phyloP scores from a whole-genome alignment of 2,888 invertebrate genomes.

The Sclerodermus sp. region DNA sequence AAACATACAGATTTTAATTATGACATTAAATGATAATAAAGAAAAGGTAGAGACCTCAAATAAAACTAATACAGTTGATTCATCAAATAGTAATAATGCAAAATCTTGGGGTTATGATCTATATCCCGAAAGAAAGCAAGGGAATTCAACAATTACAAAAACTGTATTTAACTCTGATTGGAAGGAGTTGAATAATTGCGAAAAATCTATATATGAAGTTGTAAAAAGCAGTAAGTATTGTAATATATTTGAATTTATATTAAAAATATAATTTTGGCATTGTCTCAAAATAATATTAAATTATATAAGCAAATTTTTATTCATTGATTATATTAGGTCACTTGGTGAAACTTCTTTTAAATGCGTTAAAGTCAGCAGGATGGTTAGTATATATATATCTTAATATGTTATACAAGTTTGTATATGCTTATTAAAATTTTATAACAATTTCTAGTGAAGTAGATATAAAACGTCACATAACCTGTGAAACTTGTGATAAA shows the following conservation, averaged over 20 bases:
- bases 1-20: too few species aligned
- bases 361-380: conserved; percentile 77
- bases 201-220: conserved; percentile 76
- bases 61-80: too few species aligned
- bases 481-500: conserved; percentile 86
- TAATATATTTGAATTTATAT: not conserved
- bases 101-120: not conserved
- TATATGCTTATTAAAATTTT: conserved; percentile 14
- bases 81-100: not conserved
- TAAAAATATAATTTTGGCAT: conserved; percentile 2
- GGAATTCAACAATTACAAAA: conserved; percentile 58
- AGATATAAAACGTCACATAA: conserved; percentile 83
- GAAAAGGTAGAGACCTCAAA: too few species aligned
- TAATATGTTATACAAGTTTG: not conserved
- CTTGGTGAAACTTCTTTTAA: conserved; percentile 82
- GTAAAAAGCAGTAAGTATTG: conserved; percentile 68
- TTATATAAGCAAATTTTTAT: conserved; percentile 9
- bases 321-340: conserved; percentile 64
- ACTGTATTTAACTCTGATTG: conserved; percentile 62
- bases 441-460: conserved; percentile 64
- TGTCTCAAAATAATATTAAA: not conserved
- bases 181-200: conserved; percentile 79
- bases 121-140: conserved; percentile 72
- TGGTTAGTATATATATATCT: conserved; percentile 62
- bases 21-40: too few species aligned